Percentiles rank a stretch among this genome's conserved stretches.
Conservation (phyloP, 2,888 invertebrate species). For the Seira ritae region DNA sequence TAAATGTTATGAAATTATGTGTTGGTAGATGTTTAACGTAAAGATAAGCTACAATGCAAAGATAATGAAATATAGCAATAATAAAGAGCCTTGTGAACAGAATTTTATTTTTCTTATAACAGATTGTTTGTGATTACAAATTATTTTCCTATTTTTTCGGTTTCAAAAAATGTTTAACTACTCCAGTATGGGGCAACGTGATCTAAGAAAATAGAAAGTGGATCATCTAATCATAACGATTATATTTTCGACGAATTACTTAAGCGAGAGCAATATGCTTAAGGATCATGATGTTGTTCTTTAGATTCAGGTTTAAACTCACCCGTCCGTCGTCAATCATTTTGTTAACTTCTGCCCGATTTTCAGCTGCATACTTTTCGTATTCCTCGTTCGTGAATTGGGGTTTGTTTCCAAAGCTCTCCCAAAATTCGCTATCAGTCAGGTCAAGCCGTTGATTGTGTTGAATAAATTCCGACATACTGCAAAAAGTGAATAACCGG, state of each 20-base stretch:
- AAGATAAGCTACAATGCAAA: no score
- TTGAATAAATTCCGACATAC: conserved; percentile 38
- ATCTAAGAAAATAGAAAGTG: background rate
- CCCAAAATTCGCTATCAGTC: conserved; percentile 39
- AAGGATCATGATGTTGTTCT: no score
- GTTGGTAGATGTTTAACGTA: no score
- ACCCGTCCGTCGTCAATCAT: conserved; percentile 45
- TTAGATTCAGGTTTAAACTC: no score
- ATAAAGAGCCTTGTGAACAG: no score
- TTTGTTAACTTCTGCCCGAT: conserved; percentile 30
- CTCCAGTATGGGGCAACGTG: background rate
- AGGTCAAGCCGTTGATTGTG: conserved; percentile 1
- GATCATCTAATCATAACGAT: background rate
- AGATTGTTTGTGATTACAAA: no score
- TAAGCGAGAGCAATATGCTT: no score
- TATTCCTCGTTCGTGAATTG: conserved; percentile 30
- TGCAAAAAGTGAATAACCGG: conserved; percentile 2
- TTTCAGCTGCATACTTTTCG: background rate
- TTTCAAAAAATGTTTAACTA: background rate
- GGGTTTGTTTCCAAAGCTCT: background rate
- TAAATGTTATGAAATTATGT: no score
- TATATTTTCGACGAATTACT: no score
- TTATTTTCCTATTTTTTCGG: no score
- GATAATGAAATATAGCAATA: background rate
- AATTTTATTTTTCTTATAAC: no score